phyloP scores from a whole-genome alignment of 92 coral and sea anemone genomes.

The Epizoanthus illoricatus region DNA sequence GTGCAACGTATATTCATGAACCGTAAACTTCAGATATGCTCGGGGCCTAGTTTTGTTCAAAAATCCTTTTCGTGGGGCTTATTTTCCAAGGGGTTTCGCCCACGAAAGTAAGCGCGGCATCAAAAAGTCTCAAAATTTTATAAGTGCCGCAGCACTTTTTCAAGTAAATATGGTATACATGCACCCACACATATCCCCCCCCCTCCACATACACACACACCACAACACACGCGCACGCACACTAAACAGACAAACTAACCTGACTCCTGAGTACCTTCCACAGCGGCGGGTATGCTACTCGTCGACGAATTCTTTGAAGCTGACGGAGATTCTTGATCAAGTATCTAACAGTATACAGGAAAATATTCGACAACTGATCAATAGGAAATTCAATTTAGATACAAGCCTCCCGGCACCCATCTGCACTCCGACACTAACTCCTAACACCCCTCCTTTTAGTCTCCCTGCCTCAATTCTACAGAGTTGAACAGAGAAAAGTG shows the following conservation, averaged over 20 bases:
- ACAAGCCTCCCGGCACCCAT: background rate
- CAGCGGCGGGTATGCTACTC: conserved; percentile 8
- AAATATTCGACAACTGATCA: background rate
- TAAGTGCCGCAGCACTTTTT: too few relatives aligned
- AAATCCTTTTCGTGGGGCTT: too few relatives aligned
- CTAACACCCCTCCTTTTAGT: too few relatives aligned
- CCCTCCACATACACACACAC: too few relatives aligned
- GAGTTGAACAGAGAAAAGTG: too few relatives aligned
- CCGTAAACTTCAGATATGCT: background rate
- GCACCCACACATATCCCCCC: background rate
- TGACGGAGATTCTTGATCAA: conserved; percentile 6
- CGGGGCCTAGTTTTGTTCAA: background rate
- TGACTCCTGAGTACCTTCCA: background rate
- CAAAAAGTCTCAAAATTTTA: too few relatives aligned
- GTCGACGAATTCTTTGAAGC: conserved; percentile 27
- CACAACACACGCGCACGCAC: too few relatives aligned
- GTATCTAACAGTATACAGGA: background rate
- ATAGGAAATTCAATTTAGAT: background rate
- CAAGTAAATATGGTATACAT: too few relatives aligned
- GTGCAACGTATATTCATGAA: background rate
- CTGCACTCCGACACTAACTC: background rate
- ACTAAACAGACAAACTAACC: background rate
- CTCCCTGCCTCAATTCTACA: too few relatives aligned
- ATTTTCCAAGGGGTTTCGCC: too few relatives aligned
- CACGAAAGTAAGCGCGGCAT: too few relatives aligned